Evolutionary conservation across 2,113 vertebrate genomes (phyloP).

Genomic region (Gnathonemus longibarbis): DNA sequence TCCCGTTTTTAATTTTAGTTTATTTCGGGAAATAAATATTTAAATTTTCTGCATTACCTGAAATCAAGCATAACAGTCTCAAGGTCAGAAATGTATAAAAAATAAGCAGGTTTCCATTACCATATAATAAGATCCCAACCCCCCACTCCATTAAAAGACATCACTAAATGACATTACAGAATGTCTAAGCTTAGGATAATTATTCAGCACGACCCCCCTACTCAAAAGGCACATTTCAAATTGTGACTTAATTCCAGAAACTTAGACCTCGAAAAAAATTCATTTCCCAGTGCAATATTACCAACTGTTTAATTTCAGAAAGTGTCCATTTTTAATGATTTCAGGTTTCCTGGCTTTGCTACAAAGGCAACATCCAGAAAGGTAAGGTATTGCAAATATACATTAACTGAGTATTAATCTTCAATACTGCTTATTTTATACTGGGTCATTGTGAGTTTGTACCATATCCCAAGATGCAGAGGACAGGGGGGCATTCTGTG

Average conservation of each 20-base stretch:
- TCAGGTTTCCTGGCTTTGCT: neutral
- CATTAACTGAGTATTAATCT: neutral
- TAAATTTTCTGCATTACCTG: neutral
- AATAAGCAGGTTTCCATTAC: neutral
- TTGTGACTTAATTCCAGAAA: neutral
- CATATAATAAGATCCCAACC: neutral
- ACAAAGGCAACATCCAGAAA: neutral
- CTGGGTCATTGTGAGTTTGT: neutral
- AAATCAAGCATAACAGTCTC: neutral
- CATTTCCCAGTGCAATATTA: neutral
- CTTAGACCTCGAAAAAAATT: neutral
- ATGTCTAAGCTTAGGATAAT: neutral
- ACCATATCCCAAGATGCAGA: neutral
- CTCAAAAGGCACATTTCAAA: neutral
- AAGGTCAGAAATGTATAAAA: neutral
- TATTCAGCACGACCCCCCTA: neutral
- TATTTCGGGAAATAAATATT: neutral
- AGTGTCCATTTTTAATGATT: neutral
- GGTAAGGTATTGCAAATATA: neutral
- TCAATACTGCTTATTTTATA: neutral
- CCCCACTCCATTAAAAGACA: neutral
- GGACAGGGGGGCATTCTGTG: neutral
- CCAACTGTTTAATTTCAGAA: neutral
- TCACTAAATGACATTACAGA: neutral
- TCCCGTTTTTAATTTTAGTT: neutral